Evolutionary conservation across 2,797 vertebrate genomes (phyloP).

Genomic region (Rhincodon typus): DNA sequence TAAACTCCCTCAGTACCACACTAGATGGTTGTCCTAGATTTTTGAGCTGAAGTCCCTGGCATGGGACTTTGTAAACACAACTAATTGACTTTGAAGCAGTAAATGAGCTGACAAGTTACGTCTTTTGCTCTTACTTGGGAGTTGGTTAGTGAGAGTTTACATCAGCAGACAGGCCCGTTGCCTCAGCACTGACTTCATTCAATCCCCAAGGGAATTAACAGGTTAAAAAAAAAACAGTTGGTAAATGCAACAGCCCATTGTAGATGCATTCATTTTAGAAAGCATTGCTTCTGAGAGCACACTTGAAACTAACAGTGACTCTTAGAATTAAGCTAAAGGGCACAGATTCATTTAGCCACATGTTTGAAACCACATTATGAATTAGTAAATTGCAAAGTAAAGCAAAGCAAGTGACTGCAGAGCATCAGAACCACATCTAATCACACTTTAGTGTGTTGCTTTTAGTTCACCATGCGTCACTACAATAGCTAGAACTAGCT

Average conservation of each 20-base stretch:
- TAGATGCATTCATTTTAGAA: no score
- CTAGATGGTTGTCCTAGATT: background rate
- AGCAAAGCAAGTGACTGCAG: background rate
- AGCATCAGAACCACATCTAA: background rate
- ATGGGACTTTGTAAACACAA: background rate
- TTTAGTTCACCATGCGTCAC: background rate
- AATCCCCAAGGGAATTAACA: conserved; percentile 8
- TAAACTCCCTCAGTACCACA: background rate
- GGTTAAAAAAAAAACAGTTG: background rate
- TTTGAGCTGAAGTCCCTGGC: background rate
- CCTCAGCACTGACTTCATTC: background rate
- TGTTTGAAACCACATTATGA: background rate
- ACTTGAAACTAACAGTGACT: background rate
- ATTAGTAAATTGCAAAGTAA: background rate
- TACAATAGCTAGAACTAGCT: background rate
- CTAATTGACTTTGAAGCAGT: background rate
- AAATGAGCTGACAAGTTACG: background rate
- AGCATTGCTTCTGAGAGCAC: background rate
- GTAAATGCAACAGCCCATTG: background rate
- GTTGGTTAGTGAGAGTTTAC: background rate
- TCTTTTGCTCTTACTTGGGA: background rate
- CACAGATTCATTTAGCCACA: background rate
- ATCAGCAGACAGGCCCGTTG: background rate
- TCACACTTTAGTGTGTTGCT: background rate
- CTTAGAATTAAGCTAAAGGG: no score